phyloP scores from a whole-genome alignment of 23 tunicate genomes.

The Phallusia fumigata region DNA sequence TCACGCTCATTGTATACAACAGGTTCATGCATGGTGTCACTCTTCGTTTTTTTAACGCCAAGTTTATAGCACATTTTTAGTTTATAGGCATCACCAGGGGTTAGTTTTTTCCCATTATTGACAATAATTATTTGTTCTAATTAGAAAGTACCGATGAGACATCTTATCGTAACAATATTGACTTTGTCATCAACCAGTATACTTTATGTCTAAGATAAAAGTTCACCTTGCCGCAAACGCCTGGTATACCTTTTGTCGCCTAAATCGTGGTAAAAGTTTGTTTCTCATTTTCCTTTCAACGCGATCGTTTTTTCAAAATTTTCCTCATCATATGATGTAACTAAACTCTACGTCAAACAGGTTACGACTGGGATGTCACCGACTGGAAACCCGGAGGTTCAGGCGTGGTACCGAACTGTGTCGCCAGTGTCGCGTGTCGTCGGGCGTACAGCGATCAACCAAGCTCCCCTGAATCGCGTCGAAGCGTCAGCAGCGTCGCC shows the following conservation, averaged over 20 bases:
- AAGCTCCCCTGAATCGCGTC: constrained; percentile 59
- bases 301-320: not conserved
- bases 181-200: no score
- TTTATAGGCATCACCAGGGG: no score
- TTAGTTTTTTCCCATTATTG: no score
- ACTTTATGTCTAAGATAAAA: no score
- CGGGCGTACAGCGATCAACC: constrained; percentile 36
- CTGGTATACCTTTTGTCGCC: no score
- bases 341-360: not conserved
- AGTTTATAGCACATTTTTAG: not conserved
- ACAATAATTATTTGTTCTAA: no score
- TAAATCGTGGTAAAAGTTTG: no score
- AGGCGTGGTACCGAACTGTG: constrained; percentile 32
- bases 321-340: not conserved
- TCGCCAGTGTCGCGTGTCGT: constrained; percentile 22
- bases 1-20: not conserved
- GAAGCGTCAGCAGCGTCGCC: constrained; percentile 44
- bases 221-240: no score
- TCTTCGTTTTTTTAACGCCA: not conserved
- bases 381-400: constrained; percentile 46
- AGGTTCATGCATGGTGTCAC: not conserved
- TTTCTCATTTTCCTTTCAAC: not conserved
- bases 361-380: constrained; percentile 54
- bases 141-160: no score
- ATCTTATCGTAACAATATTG: no score